Conservation (phyloP, 2,888 invertebrate genomes). For the Noctua janthina region DNA sequence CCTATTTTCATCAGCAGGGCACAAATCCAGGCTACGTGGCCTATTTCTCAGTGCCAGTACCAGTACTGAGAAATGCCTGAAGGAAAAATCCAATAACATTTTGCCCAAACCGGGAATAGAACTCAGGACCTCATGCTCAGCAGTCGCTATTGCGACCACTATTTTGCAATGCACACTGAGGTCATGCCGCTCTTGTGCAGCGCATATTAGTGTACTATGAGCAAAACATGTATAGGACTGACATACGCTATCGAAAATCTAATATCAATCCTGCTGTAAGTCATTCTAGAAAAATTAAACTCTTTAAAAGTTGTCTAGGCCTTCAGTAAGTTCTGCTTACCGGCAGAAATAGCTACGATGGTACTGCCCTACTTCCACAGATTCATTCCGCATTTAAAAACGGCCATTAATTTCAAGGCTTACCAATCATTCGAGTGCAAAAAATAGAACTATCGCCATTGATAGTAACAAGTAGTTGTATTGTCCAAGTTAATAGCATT, state of each 20-base stretch:
- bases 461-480: constrained; percentile 7
- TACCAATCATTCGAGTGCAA: constrained; percentile 3
- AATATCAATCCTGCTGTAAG: not conserved
- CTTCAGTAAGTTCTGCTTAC: not conserved
- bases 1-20: too few species aligned
- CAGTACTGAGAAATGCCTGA: too few species aligned
- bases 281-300: not conserved
- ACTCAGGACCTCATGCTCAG: too few species aligned
- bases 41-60: too few species aligned
- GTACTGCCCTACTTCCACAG: not conserved
- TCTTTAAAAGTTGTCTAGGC: not conserved
- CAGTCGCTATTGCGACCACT: too few species aligned
- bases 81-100: too few species aligned
- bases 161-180: too few species aligned
- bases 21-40: too few species aligned
- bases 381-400: constrained; percentile 5
- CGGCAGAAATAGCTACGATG: not conserved
- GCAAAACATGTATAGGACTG: not conserved
- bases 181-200: not conserved
- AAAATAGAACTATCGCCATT: constrained; percentile 26
- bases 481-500: constrained; percentile 33
- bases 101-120: too few species aligned
- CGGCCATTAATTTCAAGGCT: constrained; percentile 16
- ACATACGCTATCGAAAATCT: not conserved
- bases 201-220: not conserved